phyloP scores from a whole-genome alignment of 2,888 invertebrate species.

The Drosophila putrida region DNA sequence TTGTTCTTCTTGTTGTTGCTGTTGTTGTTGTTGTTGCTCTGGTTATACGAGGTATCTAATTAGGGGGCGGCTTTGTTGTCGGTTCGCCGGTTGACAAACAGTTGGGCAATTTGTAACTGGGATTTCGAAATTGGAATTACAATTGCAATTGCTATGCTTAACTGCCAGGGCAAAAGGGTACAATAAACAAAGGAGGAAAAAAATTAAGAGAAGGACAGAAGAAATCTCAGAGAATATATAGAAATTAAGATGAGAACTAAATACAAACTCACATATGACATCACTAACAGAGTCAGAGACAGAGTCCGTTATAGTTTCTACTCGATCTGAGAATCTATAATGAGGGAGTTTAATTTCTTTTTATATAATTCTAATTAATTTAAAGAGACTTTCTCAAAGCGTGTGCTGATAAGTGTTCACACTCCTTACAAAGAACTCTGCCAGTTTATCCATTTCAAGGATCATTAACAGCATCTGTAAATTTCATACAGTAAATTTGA shows the following conservation, averaged over 20 bases:
- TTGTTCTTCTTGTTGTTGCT: constrained; percentile 6
- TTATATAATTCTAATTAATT: too few species aligned
- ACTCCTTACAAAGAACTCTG: background rate
- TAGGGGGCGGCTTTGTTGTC: constrained; percentile 73
- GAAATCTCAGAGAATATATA: constrained; percentile 2
- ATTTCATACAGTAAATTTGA: constrained; percentile 1
- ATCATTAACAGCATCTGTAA: too few species aligned
- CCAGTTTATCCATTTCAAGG: background rate
- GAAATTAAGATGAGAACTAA: background rate
- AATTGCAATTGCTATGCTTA: constrained; percentile 42
- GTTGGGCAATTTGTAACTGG: constrained; percentile 60
- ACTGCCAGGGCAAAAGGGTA: constrained; percentile 15
- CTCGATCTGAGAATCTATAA: too few species aligned
- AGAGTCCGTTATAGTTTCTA: too few species aligned
- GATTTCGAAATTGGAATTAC: constrained; percentile 43
- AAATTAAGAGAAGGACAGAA: background rate
- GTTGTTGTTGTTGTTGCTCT: constrained; percentile 17
- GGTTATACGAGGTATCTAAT: constrained; percentile 54
- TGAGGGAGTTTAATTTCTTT: too few species aligned
- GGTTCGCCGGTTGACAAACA: constrained; percentile 65
- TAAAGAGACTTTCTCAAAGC: too few species aligned
- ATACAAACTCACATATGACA: background rate
- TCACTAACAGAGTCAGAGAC: background rate
- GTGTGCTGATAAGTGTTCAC: too few species aligned
- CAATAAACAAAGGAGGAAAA: constrained; percentile 7